Evolutionary conservation across 2,888 invertebrate species (phyloP).

Genomic region (Caenorhabditis auriculariae): DNA sequence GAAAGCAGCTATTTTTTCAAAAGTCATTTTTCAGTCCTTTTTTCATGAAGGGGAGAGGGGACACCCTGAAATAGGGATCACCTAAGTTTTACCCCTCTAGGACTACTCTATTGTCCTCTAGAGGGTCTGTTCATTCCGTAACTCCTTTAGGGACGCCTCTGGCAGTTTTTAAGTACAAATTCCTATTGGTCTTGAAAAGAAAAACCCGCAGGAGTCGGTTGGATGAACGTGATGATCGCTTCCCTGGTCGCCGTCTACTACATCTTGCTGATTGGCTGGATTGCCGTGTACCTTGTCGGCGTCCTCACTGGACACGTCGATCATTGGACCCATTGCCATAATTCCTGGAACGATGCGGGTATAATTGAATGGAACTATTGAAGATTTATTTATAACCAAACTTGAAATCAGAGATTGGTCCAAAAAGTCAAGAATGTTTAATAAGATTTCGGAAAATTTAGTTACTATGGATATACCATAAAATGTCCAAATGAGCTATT

Average conservation of each 20-base stretch:
- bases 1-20: no score
- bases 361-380: no score
- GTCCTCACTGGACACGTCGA: conserved; percentile 13
- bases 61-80: no score
- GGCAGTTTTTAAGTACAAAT: no score
- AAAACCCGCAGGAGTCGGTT: conserved; percentile 76
- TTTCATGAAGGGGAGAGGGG: no score
- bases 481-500: no score
- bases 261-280: conserved; percentile 90
- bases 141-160: neutral
- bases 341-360: conserved; percentile 21
- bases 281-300: conserved; percentile 75
- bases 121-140: neutral
- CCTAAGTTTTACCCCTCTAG: neutral
- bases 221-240: conserved; percentile 89
- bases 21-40: no score
- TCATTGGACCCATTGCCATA: conserved; percentile 25
- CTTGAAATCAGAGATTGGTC: no score
- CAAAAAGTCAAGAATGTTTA: no score
- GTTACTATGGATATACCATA: no score
- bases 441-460: no score
- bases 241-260: conserved; percentile 93
- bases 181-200: conserved; percentile 1
- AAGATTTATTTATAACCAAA: no score
- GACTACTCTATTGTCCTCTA: neutral